Evolutionary conservation across 92 coral and sea anemone genomes (phyloP), one percentile per base, ranked within the genome.

Genomic region (Actinernus sp.): DNA sequence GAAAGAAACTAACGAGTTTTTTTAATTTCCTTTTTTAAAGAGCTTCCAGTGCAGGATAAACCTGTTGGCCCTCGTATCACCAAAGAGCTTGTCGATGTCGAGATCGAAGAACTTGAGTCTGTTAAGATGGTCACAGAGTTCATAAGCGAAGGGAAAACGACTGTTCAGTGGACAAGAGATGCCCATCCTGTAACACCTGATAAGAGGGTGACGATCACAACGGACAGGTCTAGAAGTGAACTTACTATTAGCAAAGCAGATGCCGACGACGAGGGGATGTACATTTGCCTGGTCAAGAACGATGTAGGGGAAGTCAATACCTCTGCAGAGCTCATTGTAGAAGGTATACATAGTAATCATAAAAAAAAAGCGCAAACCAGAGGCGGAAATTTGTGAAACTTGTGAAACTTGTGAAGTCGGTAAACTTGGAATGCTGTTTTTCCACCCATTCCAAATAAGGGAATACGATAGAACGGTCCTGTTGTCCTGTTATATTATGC

Each of bases 31-130:
- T n/a, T n/a, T n/a, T n/a, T n/a, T n/a, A n/a, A n/a, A n/a, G n/a
- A n/a, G n/a, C n/a, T n/a, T n/a, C n/a, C n/a, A n/a, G n/a, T n/a
- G n/a, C n/a, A n/a, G n/a, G n/a, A 62, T 63, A 75, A 78, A 61
- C 67, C 82, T 18, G 60, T 49, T n/a, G 73, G 80, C 48, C 73
- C 86, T 21, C 81, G 55, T 61, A 91, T 88, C 43, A 95, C 88
- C 32, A 89, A 79, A 71, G 97, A 92, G 34, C 68, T 95, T 17
- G 88, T 74, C 51, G 91, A 91, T 27, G 84, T 89, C 13, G 86
- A 78, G 36, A 85, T 77, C 18, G 75, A 81, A 39, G 97, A 85
- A 72, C 92, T 85, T 1, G 79, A 78, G 39, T 79, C 88, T 30
- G 91, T 85, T 12, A 75, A 73, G 38, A 62, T 94, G 77, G 81